Evolutionary conservation across 2,888 invertebrate genomes (phyloP).

Genomic region (Omphaloscelis lunosa): DNA sequence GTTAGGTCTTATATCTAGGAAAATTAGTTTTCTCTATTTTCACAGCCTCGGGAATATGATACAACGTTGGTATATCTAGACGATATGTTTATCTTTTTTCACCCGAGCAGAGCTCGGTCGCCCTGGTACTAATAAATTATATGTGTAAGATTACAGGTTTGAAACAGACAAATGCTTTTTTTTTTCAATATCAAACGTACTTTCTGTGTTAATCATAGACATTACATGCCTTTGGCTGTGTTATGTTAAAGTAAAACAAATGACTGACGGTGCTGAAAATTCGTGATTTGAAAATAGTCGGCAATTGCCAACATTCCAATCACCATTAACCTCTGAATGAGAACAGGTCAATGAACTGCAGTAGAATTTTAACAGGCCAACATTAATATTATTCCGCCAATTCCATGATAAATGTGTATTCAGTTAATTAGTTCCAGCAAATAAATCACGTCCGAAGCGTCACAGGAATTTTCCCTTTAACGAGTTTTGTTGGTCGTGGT

Average conservation of each 20-base stretch:
- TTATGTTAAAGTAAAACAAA: not conserved
- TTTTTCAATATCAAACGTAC: not conserved
- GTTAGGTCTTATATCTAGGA: too few species aligned
- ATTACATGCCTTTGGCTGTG: not conserved
- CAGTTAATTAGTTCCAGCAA: constrained; percentile 48
- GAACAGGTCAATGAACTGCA: constrained; percentile 1
- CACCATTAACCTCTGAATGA: too few species aligned
- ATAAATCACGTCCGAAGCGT: constrained; percentile 51
- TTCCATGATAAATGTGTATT: constrained; percentile 58
- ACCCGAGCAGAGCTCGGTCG: too few species aligned
- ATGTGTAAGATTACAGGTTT: not conserved
- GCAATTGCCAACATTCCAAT: not conserved
- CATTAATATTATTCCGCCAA: constrained; percentile 15
- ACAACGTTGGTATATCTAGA: too few species aligned
- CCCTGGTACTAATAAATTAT: too few species aligned
- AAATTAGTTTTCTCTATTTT: too few species aligned
- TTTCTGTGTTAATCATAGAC: not conserved
- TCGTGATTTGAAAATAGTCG: not conserved
- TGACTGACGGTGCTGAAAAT: not conserved
- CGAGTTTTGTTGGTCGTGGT: constrained; percentile 57
- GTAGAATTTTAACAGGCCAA: not conserved
- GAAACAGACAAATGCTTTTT: not conserved
- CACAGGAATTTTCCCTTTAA: constrained; percentile 60
- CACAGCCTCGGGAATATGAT: too few species aligned
- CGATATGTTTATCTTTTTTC: too few species aligned